These are phyloP conservation scores for Oncopodura yosiiana DNA, from an alignment of 1,140 invertebrate genomes.

Conservation along the genomic window DNA sequence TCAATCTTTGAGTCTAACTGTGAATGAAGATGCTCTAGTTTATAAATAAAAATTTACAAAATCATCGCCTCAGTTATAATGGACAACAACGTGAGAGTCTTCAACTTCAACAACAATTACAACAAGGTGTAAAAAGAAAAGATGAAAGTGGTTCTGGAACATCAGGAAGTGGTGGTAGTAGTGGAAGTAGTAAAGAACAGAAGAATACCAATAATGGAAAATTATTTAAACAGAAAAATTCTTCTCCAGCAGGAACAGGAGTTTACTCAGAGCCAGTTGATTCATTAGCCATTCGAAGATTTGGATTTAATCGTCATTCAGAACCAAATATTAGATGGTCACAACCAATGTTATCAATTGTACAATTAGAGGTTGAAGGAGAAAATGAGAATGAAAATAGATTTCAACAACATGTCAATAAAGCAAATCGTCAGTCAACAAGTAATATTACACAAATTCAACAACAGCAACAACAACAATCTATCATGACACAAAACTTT, in stretches of 20 bases:
- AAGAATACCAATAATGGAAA: neutral
- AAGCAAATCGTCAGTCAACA: constrained; percentile 1
- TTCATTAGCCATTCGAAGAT: constrained; percentile 28
- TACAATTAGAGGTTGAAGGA: constrained; percentile 18
- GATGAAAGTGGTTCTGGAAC: too few relatives aligned
- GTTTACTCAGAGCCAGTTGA: constrained; percentile 34
- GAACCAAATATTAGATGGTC: constrained; percentile 35
- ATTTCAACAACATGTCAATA: neutral
- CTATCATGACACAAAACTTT: neutral
- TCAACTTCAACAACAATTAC: neutral
- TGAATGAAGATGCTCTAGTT: constrained; percentile 17
- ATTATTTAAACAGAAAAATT: constrained; percentile 6
- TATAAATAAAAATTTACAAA: constrained; percentile 26
- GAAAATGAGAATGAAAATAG: constrained; percentile 3
- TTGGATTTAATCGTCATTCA: constrained; percentile 28
- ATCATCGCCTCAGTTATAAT: constrained; percentile 29
- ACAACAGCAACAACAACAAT: neutral
- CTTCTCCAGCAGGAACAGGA: too few relatives aligned
- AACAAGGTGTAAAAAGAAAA: too few relatives aligned
- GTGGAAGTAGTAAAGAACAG: too few relatives aligned
- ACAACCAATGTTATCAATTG: constrained; percentile 25
- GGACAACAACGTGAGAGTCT: constrained; percentile 2
- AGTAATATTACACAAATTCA: constrained; percentile 9
- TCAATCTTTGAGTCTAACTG: constrained; percentile 12
- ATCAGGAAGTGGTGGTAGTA: too few relatives aligned